Base-by-base conservation (phyloP, 2,888 invertebrate genomes). In the Therioaphis trifolii region DNA sequence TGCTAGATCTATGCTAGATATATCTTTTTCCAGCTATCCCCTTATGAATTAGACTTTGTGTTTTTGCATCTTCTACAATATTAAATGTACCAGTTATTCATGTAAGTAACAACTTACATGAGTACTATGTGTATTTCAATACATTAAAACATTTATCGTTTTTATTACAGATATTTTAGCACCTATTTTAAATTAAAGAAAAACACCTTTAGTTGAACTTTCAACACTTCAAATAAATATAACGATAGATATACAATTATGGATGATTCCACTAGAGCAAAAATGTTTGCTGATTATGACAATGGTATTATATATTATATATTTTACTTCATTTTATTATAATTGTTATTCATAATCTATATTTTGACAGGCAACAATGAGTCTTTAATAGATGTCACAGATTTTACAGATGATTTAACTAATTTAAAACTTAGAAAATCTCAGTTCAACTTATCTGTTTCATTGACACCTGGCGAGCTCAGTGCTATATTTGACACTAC, bases 401-500 rank as follows among this genome's bases (percentile, higher is more conserved):
- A 82, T 40, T 82, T 29, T 66, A 66, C 82, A 14, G 52, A 66
- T 27, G 40, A 82, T 66, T 18, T 63, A 7, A 29, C 72, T 14
- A 82, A 35, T 27, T 63, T 52, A 0, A 74, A 74, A 82, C 15
- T 82, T 24, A 82, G 72, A 52, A 82, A 82, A 74, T 82, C 82
- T 5, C 74, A 82, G 4, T 66, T 82, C 15, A 82, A 82, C 24
- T 74, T 82, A 15, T 82, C 82, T 29, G 74, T 82, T 52, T 82
- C 82, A 52, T 27, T 74, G 4, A 66, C 74, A 63, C 82, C 82
- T 9, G 82, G 82, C 5, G 82, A 82, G 52, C 82, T 82, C 7
- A 82, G 72, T 74, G 82, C 82, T 40, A 82, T 82, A 72, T 82
- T 82, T 52, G 82, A 82, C 35, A 52, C 63, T 52, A 5, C 5